A percentile compares a stretch with the other conserved stretches of the same genome.
phyloP scores from a whole-genome alignment of 2,888 invertebrate genomes.

The Resseliella maxima region DNA sequence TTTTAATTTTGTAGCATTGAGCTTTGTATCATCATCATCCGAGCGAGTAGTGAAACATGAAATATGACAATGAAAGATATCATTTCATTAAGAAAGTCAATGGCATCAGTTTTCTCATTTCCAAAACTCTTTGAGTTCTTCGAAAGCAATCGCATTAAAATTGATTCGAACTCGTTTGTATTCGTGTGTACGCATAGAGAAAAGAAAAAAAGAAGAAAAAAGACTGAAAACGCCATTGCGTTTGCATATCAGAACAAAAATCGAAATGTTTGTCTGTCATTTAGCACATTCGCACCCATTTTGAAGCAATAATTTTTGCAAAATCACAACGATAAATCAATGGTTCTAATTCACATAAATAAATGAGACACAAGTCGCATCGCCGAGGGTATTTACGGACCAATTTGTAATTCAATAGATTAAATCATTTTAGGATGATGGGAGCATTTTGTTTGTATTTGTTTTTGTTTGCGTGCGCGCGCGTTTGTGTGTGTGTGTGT shows the following conservation, averaged over 20 bases:
- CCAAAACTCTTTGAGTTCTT: background rate
- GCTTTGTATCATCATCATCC: background rate
- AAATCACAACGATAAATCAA: conserved; percentile 37
- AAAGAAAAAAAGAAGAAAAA: background rate
- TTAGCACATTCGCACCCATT: conserved; percentile 49
- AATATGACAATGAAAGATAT: background rate
- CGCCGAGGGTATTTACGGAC: background rate
- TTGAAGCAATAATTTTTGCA: background rate
- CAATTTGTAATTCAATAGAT: conserved; percentile 45
- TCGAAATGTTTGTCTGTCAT: conserved; percentile 34
- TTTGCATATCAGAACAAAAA: background rate
- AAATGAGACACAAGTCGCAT: conserved; percentile 20
- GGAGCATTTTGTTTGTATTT: background rate
- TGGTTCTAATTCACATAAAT: conserved; percentile 15
- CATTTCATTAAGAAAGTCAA: background rate
- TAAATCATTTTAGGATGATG: conserved; percentile 31
- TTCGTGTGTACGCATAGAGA: background rate
- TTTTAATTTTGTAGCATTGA: background rate
- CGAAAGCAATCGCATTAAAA: conserved; percentile 3
- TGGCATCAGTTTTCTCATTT: background rate
- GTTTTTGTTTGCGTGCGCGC: background rate
- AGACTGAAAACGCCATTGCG: background rate
- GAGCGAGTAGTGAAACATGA: background rate
- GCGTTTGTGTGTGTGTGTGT: background rate
- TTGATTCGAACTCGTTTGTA: conserved; percentile 13